Percentiles rank a stretch among this genome's conserved stretches.
Conservation (phyloP, 2,888 invertebrate species). For the Plusia festucae region DNA sequence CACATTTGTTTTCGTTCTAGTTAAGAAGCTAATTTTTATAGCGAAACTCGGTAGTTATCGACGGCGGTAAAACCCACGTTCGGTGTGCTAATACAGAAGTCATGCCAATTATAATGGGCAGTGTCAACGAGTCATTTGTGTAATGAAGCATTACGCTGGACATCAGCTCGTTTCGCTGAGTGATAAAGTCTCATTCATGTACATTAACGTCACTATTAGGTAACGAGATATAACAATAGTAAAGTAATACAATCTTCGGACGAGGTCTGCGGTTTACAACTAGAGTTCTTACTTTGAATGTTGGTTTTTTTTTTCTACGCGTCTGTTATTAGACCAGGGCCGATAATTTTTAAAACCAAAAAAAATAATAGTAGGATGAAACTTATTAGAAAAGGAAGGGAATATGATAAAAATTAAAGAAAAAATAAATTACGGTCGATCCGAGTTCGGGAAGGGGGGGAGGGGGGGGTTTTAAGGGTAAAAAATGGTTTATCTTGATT, state of each 20-base stretch:
- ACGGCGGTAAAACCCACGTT: conserved; percentile 38
- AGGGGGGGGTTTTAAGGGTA: no score
- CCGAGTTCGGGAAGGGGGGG: no score
- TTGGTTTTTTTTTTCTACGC: conserved; percentile 15
- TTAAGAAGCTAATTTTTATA: conserved; percentile 41
- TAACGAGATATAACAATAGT: conserved; percentile 66
- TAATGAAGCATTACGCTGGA: conserved; percentile 46
- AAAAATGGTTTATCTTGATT: no score
- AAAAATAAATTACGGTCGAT: no score
- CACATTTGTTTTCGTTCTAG: conserved; percentile 19
- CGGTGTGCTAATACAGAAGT: conserved; percentile 42
- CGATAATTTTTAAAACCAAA: no score
- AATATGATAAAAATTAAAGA: no score
- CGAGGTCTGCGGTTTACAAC: conserved; percentile 79
- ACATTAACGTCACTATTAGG: conserved; percentile 57
- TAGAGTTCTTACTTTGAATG: conserved; percentile 53
- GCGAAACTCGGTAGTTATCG: conserved; percentile 40
- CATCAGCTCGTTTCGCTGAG: conserved; percentile 41
- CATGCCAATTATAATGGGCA: conserved; percentile 44
- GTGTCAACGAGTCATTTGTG: conserved; percentile 56
- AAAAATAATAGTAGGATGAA: no score
- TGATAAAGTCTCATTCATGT: conserved; percentile 55
- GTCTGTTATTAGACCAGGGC: no score
- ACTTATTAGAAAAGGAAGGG: no score
- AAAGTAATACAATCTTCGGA: conserved; percentile 70